Conservation (phyloP, 2,888 invertebrate species). For the Drosophila hamatofila region DNA sequence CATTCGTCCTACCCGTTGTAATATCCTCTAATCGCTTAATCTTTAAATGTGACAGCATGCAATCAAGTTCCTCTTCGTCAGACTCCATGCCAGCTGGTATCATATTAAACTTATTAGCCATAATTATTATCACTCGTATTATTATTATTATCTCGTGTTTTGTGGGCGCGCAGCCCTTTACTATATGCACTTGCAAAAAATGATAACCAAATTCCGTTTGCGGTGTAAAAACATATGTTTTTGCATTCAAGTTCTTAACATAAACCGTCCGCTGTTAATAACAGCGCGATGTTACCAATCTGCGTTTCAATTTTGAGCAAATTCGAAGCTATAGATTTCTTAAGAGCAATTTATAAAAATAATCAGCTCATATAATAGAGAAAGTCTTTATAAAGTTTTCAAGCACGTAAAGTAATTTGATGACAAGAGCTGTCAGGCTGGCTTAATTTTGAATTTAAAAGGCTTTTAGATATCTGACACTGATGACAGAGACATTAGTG, state of each 20-base stretch:
- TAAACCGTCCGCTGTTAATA: slow-evolving; percentile 6
- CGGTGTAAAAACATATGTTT: slow-evolving; percentile 45
- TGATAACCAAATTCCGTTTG: slow-evolving; percentile 42
- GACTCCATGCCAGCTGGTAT: slow-evolving; percentile 83
- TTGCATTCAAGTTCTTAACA: slow-evolving; percentile 14
- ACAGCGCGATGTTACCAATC: background rate
- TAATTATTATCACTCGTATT: slow-evolving; percentile 18
- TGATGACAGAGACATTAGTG: background rate
- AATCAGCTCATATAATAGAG: background rate
- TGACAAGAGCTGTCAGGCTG: background rate
- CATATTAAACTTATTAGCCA: slow-evolving; percentile 44
- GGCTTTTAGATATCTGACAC: background rate
- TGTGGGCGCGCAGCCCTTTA: slow-evolving; percentile 46
- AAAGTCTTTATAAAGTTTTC: background rate
- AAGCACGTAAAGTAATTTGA: background rate
- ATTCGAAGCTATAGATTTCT: background rate
- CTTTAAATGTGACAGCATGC: slow-evolving; percentile 75
- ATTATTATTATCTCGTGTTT: slow-evolving; percentile 23
- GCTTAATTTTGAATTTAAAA: slow-evolving; percentile 7
- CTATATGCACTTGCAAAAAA: slow-evolving; percentile 43
- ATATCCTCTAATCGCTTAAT: slow-evolving; percentile 84
- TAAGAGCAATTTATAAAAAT: background rate
- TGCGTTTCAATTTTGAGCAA: background rate
- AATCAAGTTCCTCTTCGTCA: slow-evolving; percentile 71
- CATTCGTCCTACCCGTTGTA: slow-evolving; percentile 66